phyloP scores from a whole-genome alignment of 2,113 vertebrate genomes.

The Dipodomys spectabilis region DNA sequence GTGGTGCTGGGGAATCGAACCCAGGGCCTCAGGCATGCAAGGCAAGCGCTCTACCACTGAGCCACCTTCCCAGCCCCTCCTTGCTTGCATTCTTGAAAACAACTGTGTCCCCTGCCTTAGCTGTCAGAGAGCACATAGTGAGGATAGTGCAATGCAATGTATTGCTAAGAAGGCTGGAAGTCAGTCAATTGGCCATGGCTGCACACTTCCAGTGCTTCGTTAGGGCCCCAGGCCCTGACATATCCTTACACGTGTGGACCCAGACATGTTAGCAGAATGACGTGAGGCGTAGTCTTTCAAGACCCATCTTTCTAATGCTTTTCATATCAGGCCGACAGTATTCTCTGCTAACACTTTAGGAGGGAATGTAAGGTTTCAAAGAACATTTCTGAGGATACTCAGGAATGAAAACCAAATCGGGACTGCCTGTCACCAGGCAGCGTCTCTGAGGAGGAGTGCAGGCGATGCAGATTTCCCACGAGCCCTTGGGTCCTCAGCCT shows the following conservation, averaged over 20 bases:
- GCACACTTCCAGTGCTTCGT: neutral
- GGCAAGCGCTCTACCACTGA: too few species aligned
- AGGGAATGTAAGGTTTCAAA: neutral
- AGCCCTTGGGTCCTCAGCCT: neutral
- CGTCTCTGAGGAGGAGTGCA: neutral
- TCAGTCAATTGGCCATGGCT: neutral
- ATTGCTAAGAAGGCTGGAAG: neutral
- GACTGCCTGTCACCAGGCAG: neutral
- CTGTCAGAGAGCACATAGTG: neutral
- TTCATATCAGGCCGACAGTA: neutral
- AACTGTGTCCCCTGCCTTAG: neutral
- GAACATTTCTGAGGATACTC: constrained; percentile 13
- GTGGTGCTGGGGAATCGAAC: too few species aligned
- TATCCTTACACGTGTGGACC: neutral
- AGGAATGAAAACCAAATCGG: neutral
- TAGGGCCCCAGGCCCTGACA: neutral
- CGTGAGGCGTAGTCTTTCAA: neutral
- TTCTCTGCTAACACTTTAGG: neutral
- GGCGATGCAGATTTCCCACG: neutral
- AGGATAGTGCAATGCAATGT: neutral
- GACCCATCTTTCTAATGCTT: neutral
- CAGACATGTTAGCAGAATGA: neutral
- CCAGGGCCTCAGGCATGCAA: too few species aligned
- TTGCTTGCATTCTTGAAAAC: constrained; percentile 33
- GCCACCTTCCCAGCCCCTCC: too few species aligned